Base-by-base conservation (phyloP, 2,888 invertebrate species). In the Sipha maydis region DNA sequence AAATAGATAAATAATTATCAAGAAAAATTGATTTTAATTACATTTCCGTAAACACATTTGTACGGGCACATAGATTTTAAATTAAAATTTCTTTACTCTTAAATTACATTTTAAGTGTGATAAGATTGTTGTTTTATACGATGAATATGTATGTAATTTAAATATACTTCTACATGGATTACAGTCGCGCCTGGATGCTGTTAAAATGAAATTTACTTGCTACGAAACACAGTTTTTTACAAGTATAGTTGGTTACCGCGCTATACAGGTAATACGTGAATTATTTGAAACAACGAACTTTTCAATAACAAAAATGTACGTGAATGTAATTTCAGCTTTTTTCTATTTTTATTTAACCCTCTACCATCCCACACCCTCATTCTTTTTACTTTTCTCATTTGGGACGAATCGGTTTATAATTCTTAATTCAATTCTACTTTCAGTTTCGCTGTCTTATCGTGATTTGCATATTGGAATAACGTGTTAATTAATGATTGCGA, bases 201-300 rank as follows among this genome's bases (percentile, higher is more conserved):
- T 83, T 73, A 73, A 83, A 83, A 75, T 38, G 38, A 75, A 75
- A 83, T 83, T 34, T 73, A 73, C 73, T 73, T 25, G 17, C 34
- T 54, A 54, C 31, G 17, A 31, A 73, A 71, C 7, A 48, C 41
- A 48, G 48, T 7, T 48, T 48, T 9, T 56, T 56, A 56, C 71
- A n/a, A n/a, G 28, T 9, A 34, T 83, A 83, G 83, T 48, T 31
- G 48, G 31, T 83, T 83, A n/a, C 5, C 11, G 21, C 31, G 54
- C 25, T 54, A 71, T 7, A 67, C 25, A 71, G 7, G 21, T 31
- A 48, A 11, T 25, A 48, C 31, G 31, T 21, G 78, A 1, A 4
- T 31, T 56, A 11, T 83, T 75, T 38, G 38, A n/a, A 83, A 75
- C 21, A 19, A 54, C 25, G 9, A 34, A 83, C 75, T 83, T 75